Base-by-base conservation (phyloP, 2,797 vertebrate genomes). In the Falco concolor region DNA sequence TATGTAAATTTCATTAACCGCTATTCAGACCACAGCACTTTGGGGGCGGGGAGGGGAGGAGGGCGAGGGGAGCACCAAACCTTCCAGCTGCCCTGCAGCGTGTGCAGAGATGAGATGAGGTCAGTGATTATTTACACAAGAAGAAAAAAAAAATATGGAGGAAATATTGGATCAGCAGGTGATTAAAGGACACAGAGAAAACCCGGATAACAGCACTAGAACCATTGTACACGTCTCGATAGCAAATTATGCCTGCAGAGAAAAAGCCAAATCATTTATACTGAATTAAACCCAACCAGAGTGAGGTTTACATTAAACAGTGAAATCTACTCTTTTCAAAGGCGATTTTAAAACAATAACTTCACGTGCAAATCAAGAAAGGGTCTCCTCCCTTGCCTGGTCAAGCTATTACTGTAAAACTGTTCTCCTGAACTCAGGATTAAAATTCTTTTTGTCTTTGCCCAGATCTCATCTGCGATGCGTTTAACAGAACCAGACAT, bases 1-100 rank as follows among this genome's bases (percentile, higher is more conserved):
- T 94, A 97, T 96, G 94, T 22, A 96, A 88, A 96, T 95, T 74
- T 96, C 96, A 96, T 96, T 95, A 93, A 72, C 86, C 63, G 42
- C 93, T 84, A 96, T 96, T 97, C 95, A 96, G 83, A 86, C 81
- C 84, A 60, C 4, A 74, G 60, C 36, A 42, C 44, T 88, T 73
- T 30, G 28, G 25, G 50, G 83, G 67, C 0, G 23, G 69, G 70
- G 78, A 86, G n/a, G 53, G 32, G 34, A 77, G 22, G 14, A 28
- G 53, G 68, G 53, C 65, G 87, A 49, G 63, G 56, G 16, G 15
- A 77, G 11, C 52, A 70, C 18, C 75, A 45, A 84, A 82, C 53
- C 45, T 90, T 52, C 84, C 86, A 94, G 88, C 84, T 92, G 86
- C 68, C 94, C 94, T 52, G 34, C 53, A 67, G 52, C 12, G 32